These are phyloP conservation scores for Rhodeus uyekii DNA, from an alignment of 2,797 vertebrate genomes.

Conservation along the genomic window DNA sequence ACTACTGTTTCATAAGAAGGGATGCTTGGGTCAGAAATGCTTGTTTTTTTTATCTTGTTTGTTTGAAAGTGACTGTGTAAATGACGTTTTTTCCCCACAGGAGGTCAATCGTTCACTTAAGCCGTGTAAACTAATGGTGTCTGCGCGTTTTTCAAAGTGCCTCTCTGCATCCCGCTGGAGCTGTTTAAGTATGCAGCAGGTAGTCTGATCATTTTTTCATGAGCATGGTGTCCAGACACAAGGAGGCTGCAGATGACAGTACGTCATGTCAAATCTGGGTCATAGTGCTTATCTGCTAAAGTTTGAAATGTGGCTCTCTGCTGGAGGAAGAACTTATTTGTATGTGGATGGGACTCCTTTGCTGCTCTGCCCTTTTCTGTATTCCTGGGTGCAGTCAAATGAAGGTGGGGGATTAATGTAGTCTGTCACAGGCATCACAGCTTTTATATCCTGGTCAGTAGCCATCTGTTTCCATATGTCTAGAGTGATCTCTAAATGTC, in stretches of 20 bases:
- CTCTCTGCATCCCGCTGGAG: background rate
- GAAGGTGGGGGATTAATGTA: constrained; percentile 41
- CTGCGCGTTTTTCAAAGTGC: constrained; percentile 37
- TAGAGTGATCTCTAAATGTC: constrained; percentile 68
- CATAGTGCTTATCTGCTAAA: constrained; percentile 47
- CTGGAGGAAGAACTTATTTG: constrained; percentile 38
- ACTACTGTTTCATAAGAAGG: background rate
- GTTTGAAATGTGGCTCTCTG: constrained; percentile 47
- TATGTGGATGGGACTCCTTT: constrained; percentile 47
- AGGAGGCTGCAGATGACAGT: constrained; percentile 8
- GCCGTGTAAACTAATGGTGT: background rate
- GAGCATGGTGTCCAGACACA: constrained; percentile 23
- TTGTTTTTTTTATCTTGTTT: constrained; percentile 6
- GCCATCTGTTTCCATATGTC: constrained; percentile 54
- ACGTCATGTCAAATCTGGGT: constrained; percentile 36
- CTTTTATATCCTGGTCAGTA: constrained; percentile 44
- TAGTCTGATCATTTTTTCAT: constrained; percentile 47
- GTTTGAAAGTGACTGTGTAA: constrained; percentile 9
- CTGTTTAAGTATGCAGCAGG: constrained; percentile 1
- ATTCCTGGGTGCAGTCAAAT: constrained; percentile 21
- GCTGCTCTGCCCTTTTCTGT: constrained; percentile 40
- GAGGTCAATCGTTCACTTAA: constrained; percentile 42
- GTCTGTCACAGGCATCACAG: constrained; percentile 44
- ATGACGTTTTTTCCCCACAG: background rate
- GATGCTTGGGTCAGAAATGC: background rate